Evolutionary conservation across 2,888 invertebrate genomes (phyloP).

Genomic region (Dugesia japonica): DNA sequence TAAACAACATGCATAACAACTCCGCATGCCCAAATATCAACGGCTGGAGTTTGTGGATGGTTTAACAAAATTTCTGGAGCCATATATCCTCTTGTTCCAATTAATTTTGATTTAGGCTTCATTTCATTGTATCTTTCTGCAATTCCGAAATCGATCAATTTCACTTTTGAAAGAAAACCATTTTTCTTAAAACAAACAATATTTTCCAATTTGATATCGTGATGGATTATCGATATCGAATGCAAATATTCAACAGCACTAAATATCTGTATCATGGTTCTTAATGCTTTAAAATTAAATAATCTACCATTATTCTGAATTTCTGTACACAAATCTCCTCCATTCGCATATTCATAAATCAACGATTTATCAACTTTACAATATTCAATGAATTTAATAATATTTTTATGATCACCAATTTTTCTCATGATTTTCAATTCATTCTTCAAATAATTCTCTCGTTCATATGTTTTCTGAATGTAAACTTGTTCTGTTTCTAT

Average conservation of each 20-base stretch:
- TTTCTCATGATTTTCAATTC: background rate
- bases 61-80: background rate
- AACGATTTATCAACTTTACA: background rate
- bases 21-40: background rate
- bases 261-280: background rate
- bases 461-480: background rate
- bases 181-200: background rate
- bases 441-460: background rate
- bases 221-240: background rate
- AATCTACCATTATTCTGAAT: background rate
- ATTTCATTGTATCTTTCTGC: background rate
- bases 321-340: background rate
- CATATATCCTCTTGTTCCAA: background rate
- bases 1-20: background rate
- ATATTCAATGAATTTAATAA: background rate
- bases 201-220: background rate
- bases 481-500: no score
- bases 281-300: background rate
- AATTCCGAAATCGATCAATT: background rate
- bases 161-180: background rate
- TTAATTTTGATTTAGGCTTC: background rate
- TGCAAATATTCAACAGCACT: background rate
- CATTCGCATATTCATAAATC: background rate
- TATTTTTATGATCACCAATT: background rate
- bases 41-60: background rate